Evolutionary conservation across 2,888 invertebrate genomes (phyloP).

Genomic region (Drosophila robusta): DNA sequence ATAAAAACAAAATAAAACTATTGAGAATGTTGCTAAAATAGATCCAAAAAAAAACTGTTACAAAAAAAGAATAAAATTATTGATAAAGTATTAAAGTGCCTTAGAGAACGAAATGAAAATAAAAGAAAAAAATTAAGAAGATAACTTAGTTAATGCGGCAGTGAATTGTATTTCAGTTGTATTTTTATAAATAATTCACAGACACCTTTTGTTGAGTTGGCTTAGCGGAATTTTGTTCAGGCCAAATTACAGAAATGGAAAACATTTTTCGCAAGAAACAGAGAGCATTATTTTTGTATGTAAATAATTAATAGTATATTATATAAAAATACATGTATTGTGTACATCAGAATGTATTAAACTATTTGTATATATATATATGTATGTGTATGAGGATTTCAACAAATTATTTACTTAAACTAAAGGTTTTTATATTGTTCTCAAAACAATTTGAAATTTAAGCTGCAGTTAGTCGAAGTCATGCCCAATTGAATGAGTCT

Average conservation of each 20-base stretch:
- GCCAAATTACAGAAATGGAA: conserved; percentile 46
- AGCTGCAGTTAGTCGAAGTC: conserved; percentile 62
- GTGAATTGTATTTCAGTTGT: conserved; percentile 53
- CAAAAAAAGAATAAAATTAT: conserved; percentile 39
- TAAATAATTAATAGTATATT: conserved; percentile 44
- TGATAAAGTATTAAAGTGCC: conserved; percentile 76
- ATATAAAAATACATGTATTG: conserved; percentile 23
- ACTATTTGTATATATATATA: conserved; percentile 28
- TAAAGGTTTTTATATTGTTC: conserved; percentile 39
- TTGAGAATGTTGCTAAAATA: conserved; percentile 43
- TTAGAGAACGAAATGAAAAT: conserved; percentile 64
- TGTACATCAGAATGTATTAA: conserved; percentile 40
- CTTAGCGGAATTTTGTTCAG: conserved; percentile 54
- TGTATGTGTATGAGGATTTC: conserved; percentile 28
- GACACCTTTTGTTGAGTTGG: conserved; percentile 59
- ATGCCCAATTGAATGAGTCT: conserved; percentile 69
- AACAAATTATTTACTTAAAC: conserved; percentile 48
- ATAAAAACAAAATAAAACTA: conserved; percentile 39
- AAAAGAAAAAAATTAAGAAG: conserved; percentile 23
- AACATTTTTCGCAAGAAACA: conserved; percentile 37
- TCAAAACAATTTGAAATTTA: conserved; percentile 30
- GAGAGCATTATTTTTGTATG: conserved; percentile 62
- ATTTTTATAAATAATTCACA: conserved; percentile 42
- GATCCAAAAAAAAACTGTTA: conserved; percentile 32
- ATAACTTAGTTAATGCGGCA: conserved; percentile 36